These are phyloP conservation scores for Pammene fasciana DNA, from an alignment of 2,888 invertebrate genomes.

Conservation along the genomic window DNA sequence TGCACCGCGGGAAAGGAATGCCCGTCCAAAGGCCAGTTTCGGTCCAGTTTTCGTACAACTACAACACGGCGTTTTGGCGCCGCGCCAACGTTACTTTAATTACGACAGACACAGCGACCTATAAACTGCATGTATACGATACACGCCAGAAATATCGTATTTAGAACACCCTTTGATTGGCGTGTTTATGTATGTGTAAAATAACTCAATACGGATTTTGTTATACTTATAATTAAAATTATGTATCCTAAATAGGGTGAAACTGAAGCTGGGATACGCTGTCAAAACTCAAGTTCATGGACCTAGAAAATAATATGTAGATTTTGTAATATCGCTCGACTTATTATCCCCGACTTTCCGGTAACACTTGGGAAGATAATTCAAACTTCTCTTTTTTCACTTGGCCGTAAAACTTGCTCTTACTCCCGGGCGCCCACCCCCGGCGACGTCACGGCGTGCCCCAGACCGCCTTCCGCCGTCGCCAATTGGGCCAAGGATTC, in stretches of 20 bases:
- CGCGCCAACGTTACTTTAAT: conserved; percentile 43
- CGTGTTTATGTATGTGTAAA: conserved; percentile 11
- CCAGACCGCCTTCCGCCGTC: conserved; percentile 44
- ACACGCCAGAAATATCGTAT: conserved; percentile 30
- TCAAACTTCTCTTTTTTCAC: conserved; percentile 21
- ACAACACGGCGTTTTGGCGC: conserved; percentile 40
- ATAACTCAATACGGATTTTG: background rate
- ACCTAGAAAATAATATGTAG: background rate
- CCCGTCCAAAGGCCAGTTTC: conserved; percentile 29
- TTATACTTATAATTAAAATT: too few species aligned
- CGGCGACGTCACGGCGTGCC: conserved; percentile 45
- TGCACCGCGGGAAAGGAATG: conserved; percentile 37
- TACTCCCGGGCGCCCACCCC: conserved; percentile 29
- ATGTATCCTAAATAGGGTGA: too few species aligned
- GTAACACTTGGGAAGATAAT: conserved; percentile 25
- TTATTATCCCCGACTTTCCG: conserved; percentile 16
- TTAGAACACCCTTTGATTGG: conserved; percentile 25
- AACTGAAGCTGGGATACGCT: too few species aligned
- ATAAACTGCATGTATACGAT: conserved; percentile 33
- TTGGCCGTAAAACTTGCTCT: conserved; percentile 23
- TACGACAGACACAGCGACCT: conserved; percentile 41
- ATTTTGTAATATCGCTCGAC: conserved; percentile 20
- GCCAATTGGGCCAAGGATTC: conserved; percentile 55
- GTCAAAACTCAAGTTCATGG: too few species aligned
- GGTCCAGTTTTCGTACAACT: conserved; percentile 40